These are phyloP conservation scores for Cephus pulcher DNA, from an alignment of 2,888 invertebrate species.

Conservation along the genomic window DNA sequence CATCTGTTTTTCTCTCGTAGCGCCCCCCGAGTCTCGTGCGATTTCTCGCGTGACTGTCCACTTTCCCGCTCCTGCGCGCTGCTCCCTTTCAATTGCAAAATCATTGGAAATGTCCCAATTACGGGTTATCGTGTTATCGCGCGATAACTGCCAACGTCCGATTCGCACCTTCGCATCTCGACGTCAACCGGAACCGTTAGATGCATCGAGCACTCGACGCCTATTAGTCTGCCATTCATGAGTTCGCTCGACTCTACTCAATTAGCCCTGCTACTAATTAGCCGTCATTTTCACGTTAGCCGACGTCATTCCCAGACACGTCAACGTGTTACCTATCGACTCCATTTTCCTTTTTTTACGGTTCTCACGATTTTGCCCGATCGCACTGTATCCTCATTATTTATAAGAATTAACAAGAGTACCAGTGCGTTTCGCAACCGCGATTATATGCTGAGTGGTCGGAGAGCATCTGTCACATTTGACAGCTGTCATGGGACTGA, in stretches of 20 bases:
- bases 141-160: background rate
- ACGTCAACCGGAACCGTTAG: background rate
- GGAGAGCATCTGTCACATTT: background rate
- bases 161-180: background rate
- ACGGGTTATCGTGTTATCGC: background rate
- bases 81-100: background rate
- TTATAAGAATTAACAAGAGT: background rate
- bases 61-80: background rate
- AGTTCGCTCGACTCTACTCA: background rate
- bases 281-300: background rate
- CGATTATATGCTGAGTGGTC: background rate
- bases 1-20: background rate
- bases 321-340: background rate
- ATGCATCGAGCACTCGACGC: background rate
- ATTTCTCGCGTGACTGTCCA: background rate
- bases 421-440: background rate
- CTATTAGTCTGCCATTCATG: background rate
- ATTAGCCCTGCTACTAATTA: background rate
- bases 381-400: background rate
- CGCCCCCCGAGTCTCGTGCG: background rate
- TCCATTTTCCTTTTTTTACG: background rate
- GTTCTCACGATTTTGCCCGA: background rate
- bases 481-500: background rate
- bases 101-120: background rate
- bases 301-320: background rate